These are phyloP conservation scores for Pardosa pseudoannulata DNA, from an alignment of 2,888 invertebrate genomes.

Conservation along the genomic window DNA sequence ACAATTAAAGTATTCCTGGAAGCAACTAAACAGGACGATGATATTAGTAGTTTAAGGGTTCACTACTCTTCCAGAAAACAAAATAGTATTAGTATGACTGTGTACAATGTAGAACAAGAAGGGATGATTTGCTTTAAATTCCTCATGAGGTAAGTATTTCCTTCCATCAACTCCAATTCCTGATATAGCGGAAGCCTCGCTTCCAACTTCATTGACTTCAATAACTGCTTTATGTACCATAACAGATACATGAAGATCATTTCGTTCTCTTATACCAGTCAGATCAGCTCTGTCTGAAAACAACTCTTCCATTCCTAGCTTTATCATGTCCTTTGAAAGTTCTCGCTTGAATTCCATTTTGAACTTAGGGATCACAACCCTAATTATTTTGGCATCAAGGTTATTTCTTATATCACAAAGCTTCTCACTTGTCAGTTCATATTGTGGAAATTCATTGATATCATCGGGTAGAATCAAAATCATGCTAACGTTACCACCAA, in stretches of 20 bases:
- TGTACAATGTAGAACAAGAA: constrained; percentile 58
- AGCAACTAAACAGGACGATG: background rate
- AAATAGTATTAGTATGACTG: constrained; percentile 30
- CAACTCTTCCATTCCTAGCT: constrained; percentile 48
- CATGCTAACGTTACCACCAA: constrained; percentile 57
- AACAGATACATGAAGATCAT: constrained; percentile 53
- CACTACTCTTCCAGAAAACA: constrained; percentile 50
- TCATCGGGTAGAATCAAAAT: constrained; percentile 63
- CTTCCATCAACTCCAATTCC: constrained; percentile 40
- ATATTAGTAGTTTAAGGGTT: constrained; percentile 18
- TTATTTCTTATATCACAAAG: constrained; percentile 30
- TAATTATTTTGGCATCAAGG: background rate
- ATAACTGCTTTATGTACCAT: constrained; percentile 64
- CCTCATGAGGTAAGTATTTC: background rate
- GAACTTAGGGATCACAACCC: constrained; percentile 48
- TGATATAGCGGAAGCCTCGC: constrained; percentile 34
- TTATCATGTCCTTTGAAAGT: constrained; percentile 46
- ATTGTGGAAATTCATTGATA: constrained; percentile 3
- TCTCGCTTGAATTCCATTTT: constrained; percentile 45
- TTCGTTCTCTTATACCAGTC: constrained; percentile 37
- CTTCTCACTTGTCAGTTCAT: constrained; percentile 22
- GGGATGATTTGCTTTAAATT: constrained; percentile 47
- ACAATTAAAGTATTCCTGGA: too few species aligned
- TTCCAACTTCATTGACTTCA: constrained; percentile 46
- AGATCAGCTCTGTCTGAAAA: constrained; percentile 62